These are phyloP conservation scores for Gisinianus flammeolus DNA, from an alignment of 2,888 invertebrate genomes.

Conservation along the genomic window DNA sequence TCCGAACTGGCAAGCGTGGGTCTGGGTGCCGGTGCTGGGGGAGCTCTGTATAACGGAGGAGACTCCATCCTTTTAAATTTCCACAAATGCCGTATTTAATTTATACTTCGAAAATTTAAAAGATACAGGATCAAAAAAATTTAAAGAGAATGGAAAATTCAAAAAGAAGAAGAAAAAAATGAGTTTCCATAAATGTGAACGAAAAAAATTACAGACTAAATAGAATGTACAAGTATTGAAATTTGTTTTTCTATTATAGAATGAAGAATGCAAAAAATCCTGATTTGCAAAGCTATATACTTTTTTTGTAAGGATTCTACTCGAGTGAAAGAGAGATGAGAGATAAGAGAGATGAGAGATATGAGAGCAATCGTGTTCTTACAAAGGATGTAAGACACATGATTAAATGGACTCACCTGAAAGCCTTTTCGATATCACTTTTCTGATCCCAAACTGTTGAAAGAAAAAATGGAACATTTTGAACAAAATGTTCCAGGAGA, in stretches of 20 bases:
- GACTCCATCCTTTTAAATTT: slow-evolving; percentile 55
- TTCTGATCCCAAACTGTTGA: slow-evolving; percentile 87
- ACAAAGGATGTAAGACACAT: too few species aligned
- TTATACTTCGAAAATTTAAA: not conserved
- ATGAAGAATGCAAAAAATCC: too few species aligned
- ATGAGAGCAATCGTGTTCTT: too few species aligned
- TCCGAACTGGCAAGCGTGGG: slow-evolving; percentile 49
- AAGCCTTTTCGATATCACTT: slow-evolving; percentile 91
- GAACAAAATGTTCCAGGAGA: not conserved
- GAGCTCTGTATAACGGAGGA: slow-evolving; percentile 56
- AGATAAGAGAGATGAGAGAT: too few species aligned
- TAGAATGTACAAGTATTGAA: not conserved
- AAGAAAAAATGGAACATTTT: not conserved
- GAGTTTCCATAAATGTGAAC: too few species aligned
- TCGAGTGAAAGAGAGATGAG: too few species aligned
- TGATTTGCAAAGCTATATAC: too few species aligned
- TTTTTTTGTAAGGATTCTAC: too few species aligned
- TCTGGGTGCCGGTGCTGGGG: slow-evolving; percentile 54
- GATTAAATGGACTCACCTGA: slow-evolving; percentile 65
- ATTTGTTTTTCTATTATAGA: too few species aligned
- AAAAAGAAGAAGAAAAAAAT: not conserved
- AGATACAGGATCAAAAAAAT: not conserved
- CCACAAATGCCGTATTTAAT: slow-evolving; percentile 13
- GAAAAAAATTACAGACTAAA: not conserved
- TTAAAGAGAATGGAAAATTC: not conserved